These are phyloP conservation scores for Aphelenchoides besseyi DNA, from an alignment of 1,140 invertebrate genomes.

Conservation along the genomic window DNA sequence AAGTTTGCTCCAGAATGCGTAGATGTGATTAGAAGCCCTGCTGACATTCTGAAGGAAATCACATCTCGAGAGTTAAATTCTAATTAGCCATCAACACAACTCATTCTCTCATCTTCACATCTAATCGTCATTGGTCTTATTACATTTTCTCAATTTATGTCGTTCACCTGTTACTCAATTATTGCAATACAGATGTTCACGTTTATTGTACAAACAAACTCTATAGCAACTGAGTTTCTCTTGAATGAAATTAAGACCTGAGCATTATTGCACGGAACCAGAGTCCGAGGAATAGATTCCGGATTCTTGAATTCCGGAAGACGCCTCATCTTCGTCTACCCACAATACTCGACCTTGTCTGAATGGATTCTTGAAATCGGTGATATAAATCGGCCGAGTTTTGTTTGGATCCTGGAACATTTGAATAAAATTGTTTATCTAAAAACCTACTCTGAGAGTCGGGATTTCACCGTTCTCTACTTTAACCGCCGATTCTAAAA, in stretches of 20 bases:
- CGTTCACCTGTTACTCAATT: too few relatives aligned
- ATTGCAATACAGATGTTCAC: too few relatives aligned
- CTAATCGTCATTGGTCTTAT: too few relatives aligned
- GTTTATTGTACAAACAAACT: neutral
- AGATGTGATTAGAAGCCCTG: too few relatives aligned
- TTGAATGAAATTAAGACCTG: neutral
- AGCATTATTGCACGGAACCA: neutral
- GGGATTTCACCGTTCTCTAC: constrained; percentile 52
- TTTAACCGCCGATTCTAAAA: constrained; percentile 50
- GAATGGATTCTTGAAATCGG: constrained; percentile 28
- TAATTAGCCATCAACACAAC: too few relatives aligned
- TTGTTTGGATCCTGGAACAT: constrained; percentile 17
- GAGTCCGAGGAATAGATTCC: neutral
- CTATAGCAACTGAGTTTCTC: too few relatives aligned
- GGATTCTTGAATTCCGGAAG: neutral
- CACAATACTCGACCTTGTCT: constrained; percentile 19
- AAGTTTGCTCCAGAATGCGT: too few relatives aligned
- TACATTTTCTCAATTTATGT: too few relatives aligned
- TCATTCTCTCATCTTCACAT: too few relatives aligned
- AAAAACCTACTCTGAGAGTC: constrained; percentile 40
- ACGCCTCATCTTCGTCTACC: constrained; percentile 17
- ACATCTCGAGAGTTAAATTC: too few relatives aligned
- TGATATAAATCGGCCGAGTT: constrained; percentile 27
- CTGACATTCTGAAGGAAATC: too few relatives aligned
- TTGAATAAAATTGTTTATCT: neutral